Evolutionary conservation across 2,113 vertebrate genomes (phyloP).

Genomic region (Perca flavescens): DNA sequence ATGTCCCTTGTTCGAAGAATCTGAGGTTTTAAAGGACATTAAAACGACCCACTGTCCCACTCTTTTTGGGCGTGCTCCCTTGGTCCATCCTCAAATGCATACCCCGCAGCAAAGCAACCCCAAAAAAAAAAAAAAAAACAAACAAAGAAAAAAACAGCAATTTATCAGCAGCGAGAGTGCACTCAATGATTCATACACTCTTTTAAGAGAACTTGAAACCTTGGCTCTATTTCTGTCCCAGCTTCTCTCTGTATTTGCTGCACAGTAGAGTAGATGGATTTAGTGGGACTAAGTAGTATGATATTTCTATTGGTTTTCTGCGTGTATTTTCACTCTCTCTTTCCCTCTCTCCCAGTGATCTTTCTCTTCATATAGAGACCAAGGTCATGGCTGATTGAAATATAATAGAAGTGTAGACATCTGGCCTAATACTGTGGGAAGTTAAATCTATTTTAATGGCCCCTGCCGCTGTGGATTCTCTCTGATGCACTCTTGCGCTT

Average conservation of each 20-base stretch:
- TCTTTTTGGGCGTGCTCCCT: conserved; percentile 37
- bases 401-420: conserved; percentile 87
- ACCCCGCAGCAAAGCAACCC: conserved; percentile 41
- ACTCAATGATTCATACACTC: conserved; percentile 81
- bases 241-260: conserved; percentile 66
- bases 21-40: conserved; percentile 36
- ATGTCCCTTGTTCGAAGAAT: conserved; percentile 24
- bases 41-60: conserved; percentile 42
- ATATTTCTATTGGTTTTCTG: conserved; percentile 83
- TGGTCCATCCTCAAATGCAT: conserved; percentile 50
- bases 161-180: conserved; percentile 74
- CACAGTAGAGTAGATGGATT: conserved; percentile 75
- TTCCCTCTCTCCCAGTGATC: conserved; percentile 72
- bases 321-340: conserved; percentile 70
- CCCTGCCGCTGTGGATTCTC: conserved; percentile 82
- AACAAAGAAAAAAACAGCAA: conserved; percentile 55
- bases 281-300: conserved; percentile 82
- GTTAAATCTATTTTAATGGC: conserved; percentile 87
- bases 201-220: conserved; percentile 84
- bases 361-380: conserved; percentile 83
- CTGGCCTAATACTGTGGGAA: conserved; percentile 86
- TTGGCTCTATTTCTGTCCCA: conserved; percentile 78
- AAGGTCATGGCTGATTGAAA: conserved; percentile 87
- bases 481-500: conserved; percentile 84
- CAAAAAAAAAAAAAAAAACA: conserved; percentile 29